These are phyloP conservation scores for Zaprionus obscuricornis DNA, from an alignment of 2,888 invertebrate genomes.

Conservation along the genomic window DNA sequence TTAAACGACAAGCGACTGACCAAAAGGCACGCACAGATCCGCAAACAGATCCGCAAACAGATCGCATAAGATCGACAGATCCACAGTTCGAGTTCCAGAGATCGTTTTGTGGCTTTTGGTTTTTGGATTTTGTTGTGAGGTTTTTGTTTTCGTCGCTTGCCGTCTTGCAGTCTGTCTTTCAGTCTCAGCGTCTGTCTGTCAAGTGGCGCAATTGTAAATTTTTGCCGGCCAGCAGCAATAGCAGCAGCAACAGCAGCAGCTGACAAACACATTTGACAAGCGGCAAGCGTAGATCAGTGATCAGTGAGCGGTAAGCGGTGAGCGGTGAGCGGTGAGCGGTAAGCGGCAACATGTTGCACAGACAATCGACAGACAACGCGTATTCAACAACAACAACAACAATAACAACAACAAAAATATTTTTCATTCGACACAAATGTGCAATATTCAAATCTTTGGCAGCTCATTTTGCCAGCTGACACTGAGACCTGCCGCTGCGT, in stretches of 20 bases:
- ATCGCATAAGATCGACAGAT: constrained; percentile 9
- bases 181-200: constrained; percentile 60
- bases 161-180: no score
- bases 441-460: constrained; percentile 71
- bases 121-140: constrained; percentile 15
- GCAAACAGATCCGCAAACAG: constrained; percentile 25
- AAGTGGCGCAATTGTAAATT: constrained; percentile 65
- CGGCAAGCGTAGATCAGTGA: constrained; percentile 21
- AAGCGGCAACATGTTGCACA: constrained; percentile 59
- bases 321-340: constrained; percentile 11
- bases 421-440: constrained; percentile 62
- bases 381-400: constrained; percentile 8
- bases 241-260: constrained; percentile 5
- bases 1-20: constrained; percentile 62
- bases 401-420: constrained; percentile 22
- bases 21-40: constrained; percentile 58
- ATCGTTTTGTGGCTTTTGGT: background rate
- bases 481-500: constrained; percentile 19
- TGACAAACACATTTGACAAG: constrained; percentile 44
- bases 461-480: constrained; percentile 55
- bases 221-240: constrained; percentile 18
- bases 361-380: constrained; percentile 26
- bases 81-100: constrained; percentile 4
- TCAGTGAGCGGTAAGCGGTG: background rate
- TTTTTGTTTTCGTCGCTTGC: constrained; percentile 10